These are phyloP conservation scores for Beaufortia kweichowensis DNA, from an alignment of 2,113 vertebrate species.

Conservation along the genomic window DNA sequence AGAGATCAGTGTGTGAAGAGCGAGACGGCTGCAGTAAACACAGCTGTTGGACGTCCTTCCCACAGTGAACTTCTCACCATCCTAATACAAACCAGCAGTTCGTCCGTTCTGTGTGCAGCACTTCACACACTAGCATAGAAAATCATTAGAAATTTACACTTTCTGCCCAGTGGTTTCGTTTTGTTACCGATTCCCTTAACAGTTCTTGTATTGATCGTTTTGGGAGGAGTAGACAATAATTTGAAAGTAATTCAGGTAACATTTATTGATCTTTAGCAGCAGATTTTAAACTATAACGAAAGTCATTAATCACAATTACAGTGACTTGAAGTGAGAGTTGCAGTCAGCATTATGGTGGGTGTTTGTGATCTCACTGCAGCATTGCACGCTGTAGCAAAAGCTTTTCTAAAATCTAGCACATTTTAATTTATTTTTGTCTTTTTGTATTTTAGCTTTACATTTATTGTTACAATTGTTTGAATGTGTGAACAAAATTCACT, in stretches of 20 bases:
- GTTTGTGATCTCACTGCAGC: neutral
- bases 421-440: neutral
- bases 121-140: neutral
- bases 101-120: neutral
- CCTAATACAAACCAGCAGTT: neutral
- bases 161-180: neutral
- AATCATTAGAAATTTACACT: neutral
- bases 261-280: constrained; percentile 11
- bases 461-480: neutral
- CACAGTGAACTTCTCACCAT: neutral
- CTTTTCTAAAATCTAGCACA: neutral
- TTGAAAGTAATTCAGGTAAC: neutral
- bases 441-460: neutral
- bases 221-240: neutral
- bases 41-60: constrained; percentile 28
- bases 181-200: neutral
- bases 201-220: constrained; percentile 1
- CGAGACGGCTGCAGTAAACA: constrained; percentile 30
- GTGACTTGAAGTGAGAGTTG: neutral
- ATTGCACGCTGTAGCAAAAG: neutral
- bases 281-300: neutral
- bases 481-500: neutral
- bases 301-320: constrained; percentile 1
- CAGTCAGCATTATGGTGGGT: neutral
- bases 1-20: neutral